phyloP scores from a whole-genome alignment of 2,797 vertebrate species.

The Acanthiza pusilla region DNA sequence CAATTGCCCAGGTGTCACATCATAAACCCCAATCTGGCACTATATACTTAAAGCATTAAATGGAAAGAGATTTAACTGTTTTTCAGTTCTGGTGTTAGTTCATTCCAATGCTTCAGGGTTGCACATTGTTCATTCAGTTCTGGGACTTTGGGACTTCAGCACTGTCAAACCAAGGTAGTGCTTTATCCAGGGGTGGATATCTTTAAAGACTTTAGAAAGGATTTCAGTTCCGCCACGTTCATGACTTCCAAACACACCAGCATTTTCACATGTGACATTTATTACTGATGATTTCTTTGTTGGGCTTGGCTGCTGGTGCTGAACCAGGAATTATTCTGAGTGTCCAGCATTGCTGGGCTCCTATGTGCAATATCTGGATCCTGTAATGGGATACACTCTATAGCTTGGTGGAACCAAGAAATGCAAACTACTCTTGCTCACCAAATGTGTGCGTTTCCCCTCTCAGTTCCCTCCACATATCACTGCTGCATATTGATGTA shows the following conservation, averaged over 20 bases:
- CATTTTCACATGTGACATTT: not conserved
- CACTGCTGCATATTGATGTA: not conserved
- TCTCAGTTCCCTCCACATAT: not conserved
- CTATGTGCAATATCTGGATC: fast-evolving
- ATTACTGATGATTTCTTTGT: not conserved
- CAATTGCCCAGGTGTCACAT: not conserved
- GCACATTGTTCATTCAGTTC: not conserved
- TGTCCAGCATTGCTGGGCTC: not conserved
- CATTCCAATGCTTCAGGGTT: not conserved
- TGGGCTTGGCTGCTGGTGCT: not conserved
- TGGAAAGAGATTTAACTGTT: not conserved
- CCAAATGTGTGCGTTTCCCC: not conserved
- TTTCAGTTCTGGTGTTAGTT: not conserved
- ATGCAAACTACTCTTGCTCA: not conserved
- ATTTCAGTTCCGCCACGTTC: not conserved
- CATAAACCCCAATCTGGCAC: not conserved
- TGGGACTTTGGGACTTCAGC: not conserved
- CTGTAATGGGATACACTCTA: not conserved
- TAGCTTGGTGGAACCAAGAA: not conserved
- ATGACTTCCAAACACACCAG: fast-evolving
- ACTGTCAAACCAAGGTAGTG: not conserved
- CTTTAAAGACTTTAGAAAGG: not conserved
- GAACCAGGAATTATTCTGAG: not conserved
- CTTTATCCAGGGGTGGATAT: fast-evolving
- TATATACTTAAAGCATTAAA: not conserved